These are phyloP conservation scores for Proterorhinus semilunaris DNA, from an alignment of 2,113 vertebrate species.

Conservation along the genomic window DNA sequence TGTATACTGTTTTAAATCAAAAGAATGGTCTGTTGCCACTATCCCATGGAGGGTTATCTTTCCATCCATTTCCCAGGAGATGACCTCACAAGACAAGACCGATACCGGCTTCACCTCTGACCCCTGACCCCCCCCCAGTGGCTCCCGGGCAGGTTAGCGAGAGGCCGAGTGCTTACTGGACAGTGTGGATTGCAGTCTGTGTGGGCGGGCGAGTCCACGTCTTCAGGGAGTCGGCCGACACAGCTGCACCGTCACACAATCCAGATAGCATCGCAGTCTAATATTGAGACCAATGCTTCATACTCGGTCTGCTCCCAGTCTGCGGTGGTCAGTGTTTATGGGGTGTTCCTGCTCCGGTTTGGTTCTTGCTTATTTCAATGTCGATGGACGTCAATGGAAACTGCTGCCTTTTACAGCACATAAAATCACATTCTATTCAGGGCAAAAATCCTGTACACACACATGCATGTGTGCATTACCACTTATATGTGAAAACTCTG, in stretches of 20 bases:
- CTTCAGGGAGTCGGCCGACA: constrained; percentile 35
- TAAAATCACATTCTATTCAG: too few relatives aligned
- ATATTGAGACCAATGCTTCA: constrained; percentile 21
- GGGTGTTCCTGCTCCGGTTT: too few relatives aligned
- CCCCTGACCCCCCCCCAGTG: constrained; percentile 49
- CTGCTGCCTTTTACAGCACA: too few relatives aligned
- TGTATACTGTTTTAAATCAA: too few relatives aligned
- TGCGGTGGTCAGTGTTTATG: too few relatives aligned
- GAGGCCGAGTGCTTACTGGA: not conserved
- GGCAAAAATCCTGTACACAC: too few relatives aligned
- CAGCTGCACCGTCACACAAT: constrained; percentile 56
- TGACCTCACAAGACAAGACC: constrained; percentile 62
- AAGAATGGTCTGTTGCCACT: too few relatives aligned
- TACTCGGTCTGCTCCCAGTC: constrained; percentile 32
- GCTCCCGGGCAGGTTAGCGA: constrained; percentile 23
- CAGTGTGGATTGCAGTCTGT: constrained; percentile 20
- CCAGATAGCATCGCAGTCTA: constrained; percentile 34
- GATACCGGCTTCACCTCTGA: constrained; percentile 50
- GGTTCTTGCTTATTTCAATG: too few relatives aligned
- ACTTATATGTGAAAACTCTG: too few relatives aligned
- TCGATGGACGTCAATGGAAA: too few relatives aligned
- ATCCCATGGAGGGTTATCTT: not conserved
- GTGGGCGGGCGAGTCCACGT: constrained; percentile 40
- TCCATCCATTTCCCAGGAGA: constrained; percentile 40
- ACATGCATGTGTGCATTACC: too few relatives aligned